Percentiles rank a stretch among this genome's conserved stretches.
Evolutionary conservation across 2,113 vertebrate genomes (phyloP).

Genomic region (Charina bottae): DNA sequence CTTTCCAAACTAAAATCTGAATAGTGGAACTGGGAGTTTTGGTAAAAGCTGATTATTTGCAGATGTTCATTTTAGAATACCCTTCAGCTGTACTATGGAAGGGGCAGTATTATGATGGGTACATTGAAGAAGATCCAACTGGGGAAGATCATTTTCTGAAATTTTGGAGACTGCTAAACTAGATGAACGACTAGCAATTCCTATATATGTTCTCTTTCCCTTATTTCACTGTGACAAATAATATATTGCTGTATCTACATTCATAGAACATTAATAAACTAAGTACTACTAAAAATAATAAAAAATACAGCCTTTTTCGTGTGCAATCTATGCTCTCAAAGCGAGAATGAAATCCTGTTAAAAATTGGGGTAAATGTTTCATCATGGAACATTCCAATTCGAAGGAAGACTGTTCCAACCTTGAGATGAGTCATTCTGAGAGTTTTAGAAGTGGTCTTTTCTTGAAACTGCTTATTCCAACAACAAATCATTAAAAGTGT

Average conservation of each 20-base stretch:
- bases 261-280: slow-evolving; percentile 1
- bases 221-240: slow-evolving; percentile 24
- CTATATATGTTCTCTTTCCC: neutral
- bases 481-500: neutral
- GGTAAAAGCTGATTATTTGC: too few relatives aligned
- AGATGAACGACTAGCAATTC: neutral
- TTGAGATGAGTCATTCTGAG: neutral
- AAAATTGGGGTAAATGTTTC: slow-evolving; percentile 16
- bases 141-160: neutral
- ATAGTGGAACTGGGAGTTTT: too few relatives aligned
- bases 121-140: too few relatives aligned
- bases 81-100: too few relatives aligned
- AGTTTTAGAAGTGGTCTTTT: neutral
- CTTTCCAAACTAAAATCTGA: too few relatives aligned
- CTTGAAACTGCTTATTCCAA: neutral
- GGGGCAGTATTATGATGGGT: too few relatives aligned
- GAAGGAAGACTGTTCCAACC: neutral
- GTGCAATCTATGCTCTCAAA: slow-evolving; percentile 46
- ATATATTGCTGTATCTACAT: slow-evolving; percentile 30
- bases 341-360: slow-evolving; percentile 36
- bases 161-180: neutral
- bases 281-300: neutral
- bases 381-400: neutral
- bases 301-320: slow-evolving; percentile 26
- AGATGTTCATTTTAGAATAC: too few relatives aligned